phyloP scores from a whole-genome alignment of 2,797 vertebrate species.

The Brachymystax lenok region DNA sequence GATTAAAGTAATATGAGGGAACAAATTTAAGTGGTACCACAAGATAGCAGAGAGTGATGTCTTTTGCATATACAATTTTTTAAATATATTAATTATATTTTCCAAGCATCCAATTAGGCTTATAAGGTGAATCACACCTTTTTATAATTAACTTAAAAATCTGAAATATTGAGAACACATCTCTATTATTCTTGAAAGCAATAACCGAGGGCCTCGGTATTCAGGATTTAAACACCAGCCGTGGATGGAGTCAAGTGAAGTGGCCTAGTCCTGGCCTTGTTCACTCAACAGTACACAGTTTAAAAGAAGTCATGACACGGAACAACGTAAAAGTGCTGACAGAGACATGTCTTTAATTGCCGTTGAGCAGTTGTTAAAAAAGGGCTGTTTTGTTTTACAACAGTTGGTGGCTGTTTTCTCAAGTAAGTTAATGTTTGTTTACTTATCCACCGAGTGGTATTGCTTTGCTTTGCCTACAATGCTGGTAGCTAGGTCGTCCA shows the following conservation, averaged over 20 bases:
- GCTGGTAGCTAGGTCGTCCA: slow-evolving; percentile 13
- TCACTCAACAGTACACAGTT: not conserved
- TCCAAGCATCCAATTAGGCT: not conserved
- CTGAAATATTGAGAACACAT: not conserved
- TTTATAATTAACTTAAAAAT: not conserved
- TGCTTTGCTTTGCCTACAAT: slow-evolving; percentile 3
- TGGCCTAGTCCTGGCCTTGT: not conserved
- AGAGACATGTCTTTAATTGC: not conserved
- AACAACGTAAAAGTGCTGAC: slow-evolving; percentile 1
- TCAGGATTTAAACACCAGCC: not conserved
- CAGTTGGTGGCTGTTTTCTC: slow-evolving; percentile 53
- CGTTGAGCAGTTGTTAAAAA: slow-evolving; percentile 42
- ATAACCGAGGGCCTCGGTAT: not conserved
- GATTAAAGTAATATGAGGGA: not conserved
- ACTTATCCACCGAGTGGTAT: slow-evolving; percentile 26
- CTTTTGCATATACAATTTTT: not conserved
- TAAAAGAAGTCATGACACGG: not conserved
- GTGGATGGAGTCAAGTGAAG: not conserved
- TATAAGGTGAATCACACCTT: not conserved
- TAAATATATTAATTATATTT: too few species aligned
- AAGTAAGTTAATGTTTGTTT: slow-evolving; percentile 53
- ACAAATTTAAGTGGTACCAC: not conserved
- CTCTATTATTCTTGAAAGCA: not conserved
- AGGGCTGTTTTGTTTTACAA: slow-evolving; percentile 40
- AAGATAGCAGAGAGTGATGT: not conserved